These are phyloP conservation scores for Babyrousa celebensis DNA, from an alignment of 2,797 vertebrate species.

Conservation along the genomic window DNA sequence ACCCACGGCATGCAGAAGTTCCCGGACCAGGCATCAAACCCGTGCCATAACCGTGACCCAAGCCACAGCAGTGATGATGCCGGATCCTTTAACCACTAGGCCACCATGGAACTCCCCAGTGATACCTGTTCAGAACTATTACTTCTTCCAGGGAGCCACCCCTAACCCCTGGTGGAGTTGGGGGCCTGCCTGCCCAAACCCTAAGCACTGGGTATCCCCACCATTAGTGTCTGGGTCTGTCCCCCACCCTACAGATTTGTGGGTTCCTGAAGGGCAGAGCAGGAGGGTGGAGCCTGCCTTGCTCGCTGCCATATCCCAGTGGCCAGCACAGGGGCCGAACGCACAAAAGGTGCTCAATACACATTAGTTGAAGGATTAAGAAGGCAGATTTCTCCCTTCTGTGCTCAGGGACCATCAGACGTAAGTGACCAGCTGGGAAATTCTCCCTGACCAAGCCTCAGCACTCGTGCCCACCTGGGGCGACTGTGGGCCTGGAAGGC, in stretches of 20 bases:
- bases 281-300: neutral
- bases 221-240: neutral
- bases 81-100: no score
- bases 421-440: neutral
- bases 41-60: no score
- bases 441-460: neutral
- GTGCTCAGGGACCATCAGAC: constrained; percentile 27
- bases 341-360: neutral
- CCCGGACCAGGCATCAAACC: no score
- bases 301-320: neutral
- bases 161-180: neutral
- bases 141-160: constrained; percentile 19
- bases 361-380: neutral
- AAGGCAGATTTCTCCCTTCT: neutral
- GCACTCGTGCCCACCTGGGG: neutral
- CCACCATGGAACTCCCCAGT: no score
- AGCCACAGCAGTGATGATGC: no score
- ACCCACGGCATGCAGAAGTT: no score
- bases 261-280: neutral
- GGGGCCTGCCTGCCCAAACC: neutral
- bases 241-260: neutral
- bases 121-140: neutral
- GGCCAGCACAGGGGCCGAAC: neutral
- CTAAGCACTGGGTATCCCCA: neutral
- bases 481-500: neutral